These are phyloP conservation scores for Pachyramphus minor DNA, from an alignment of 2,113 vertebrate species.

Conservation along the genomic window DNA sequence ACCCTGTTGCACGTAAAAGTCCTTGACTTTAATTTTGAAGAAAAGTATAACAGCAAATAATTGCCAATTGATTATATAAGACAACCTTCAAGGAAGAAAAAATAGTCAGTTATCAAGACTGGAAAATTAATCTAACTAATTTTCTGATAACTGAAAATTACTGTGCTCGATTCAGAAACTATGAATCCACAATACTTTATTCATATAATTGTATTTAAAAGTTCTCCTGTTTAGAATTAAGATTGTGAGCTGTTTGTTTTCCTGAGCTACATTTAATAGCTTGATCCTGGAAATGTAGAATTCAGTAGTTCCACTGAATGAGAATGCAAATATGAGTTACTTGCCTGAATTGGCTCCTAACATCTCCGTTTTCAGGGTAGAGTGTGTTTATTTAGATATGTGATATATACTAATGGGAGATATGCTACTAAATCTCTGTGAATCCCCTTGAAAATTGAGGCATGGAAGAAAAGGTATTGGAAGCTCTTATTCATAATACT, in stretches of 20 bases:
- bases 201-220: neutral
- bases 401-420: neutral
- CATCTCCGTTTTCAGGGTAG: neutral
- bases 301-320: neutral
- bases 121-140: neutral
- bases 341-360: neutral
- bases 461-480: neutral
- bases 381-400: neutral
- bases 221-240: neutral
- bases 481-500: neutral
- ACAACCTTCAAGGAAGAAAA: neutral
- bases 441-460: neutral
- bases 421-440: neutral
- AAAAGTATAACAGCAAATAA: neutral
- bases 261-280: neutral
- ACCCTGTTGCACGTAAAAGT: neutral
- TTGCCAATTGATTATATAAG: neutral
- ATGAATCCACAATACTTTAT: neutral
- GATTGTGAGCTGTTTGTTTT: neutral
- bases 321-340: neutral
- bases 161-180: neutral
- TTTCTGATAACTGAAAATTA: neutral
- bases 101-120: neutral
- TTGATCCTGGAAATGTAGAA: neutral
- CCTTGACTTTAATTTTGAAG: neutral